Base-by-base conservation (phyloP, 2,113 vertebrate species). In the Clarias batrachus region DNA sequence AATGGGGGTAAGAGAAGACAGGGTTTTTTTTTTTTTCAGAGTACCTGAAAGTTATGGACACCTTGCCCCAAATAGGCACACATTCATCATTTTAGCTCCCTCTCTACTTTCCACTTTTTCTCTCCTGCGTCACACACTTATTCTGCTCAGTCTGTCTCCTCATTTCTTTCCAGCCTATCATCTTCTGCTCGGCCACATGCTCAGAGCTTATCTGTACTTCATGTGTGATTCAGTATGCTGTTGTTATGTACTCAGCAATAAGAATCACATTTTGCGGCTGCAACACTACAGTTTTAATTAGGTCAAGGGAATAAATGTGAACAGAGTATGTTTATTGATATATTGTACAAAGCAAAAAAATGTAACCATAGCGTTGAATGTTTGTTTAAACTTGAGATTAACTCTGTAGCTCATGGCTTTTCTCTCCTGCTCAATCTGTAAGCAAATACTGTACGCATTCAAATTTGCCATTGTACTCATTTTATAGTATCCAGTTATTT, bases 1-100 rank as follows among this genome's bases (percentile, higher is more conserved):
- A 78, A 85, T 30, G 78, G 73, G 65, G 77, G 82, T 78, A 82
- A 87, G 41, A 73, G 83, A 88, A 8, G 81, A 88, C 73, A 41
- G 33, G 3, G 16, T 19, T 37, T 41, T 59, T 79, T n/a, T n/a
- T 85, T 88, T 88, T 88, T 79, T 59, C 77, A 62, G 76, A 84
- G 84, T 89, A 90, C 90, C 90, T 90, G 88, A 90, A 90, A 90
- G 90, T 90, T 90, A 89, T 52, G 88, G 88, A 86, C 88, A 90
- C 90, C 88, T 90, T 90, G 90, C 84, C 90, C 90, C 84, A 90
- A 77, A 88, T 89, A 89, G 63, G 30, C 19, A 82, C n/a, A 54
- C 83, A 85, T 89, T 87, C 68, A 85, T 90, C 86, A 87, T 89
- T 84, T 57, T 21, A 77, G 23, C 84, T 87, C 17, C 56, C 57